Percentiles rank a stretch among this genome's conserved stretches.
Conservation (phyloP, 2,113 vertebrate genomes). For the Tichodroma muraria region DNA sequence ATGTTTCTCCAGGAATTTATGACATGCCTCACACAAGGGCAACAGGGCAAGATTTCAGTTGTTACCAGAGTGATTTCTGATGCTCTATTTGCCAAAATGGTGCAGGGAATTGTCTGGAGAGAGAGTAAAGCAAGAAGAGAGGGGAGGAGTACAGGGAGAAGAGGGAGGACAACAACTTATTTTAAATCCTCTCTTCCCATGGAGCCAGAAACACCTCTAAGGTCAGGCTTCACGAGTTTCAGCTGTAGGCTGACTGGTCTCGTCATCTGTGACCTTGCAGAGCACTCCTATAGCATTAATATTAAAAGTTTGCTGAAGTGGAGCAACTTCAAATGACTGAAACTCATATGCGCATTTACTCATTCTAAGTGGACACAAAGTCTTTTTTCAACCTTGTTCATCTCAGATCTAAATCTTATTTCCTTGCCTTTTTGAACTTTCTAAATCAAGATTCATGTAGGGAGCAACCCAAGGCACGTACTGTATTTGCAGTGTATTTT, state of each 20-base stretch:
- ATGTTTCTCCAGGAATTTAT: neutral
- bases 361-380: neutral
- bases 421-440: neutral
- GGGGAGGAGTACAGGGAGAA: neutral
- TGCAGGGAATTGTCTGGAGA: neutral
- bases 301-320: neutral
- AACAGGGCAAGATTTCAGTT: neutral
- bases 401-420: neutral
- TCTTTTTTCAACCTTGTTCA: neutral
- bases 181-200: neutral
- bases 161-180: neutral
- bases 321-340: neutral
- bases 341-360: neutral
- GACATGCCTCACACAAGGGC: neutral
- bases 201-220: neutral
- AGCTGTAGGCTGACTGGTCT: neutral
- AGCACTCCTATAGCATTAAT: neutral
- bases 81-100: neutral
- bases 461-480: neutral
- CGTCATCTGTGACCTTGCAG: neutral
- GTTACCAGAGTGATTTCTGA: neutral
- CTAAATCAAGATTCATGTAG: neutral
- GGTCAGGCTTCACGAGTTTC: neutral
- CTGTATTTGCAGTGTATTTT: neutral
- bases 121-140: neutral